These are phyloP conservation scores for Chaenocephalus aceratus DNA, from an alignment of 2,113 vertebrate species.

Conservation along the genomic window DNA sequence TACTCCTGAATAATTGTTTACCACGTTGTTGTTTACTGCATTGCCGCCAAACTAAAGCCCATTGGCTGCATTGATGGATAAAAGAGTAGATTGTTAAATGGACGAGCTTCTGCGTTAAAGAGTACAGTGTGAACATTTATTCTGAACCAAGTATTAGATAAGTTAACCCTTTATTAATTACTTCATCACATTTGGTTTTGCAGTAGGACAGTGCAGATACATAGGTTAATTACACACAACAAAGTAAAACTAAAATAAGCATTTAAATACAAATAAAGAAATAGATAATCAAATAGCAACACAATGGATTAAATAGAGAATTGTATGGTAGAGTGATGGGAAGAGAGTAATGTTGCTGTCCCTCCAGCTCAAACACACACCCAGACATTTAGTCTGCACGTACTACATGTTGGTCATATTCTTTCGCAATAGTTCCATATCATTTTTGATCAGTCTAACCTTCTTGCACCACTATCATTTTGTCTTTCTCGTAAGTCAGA, in stretches of 20 bases:
- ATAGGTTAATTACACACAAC: neutral
- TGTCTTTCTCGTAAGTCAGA: constrained; percentile 1
- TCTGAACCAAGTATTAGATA: neutral
- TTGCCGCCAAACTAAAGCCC: neutral
- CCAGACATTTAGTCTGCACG: neutral
- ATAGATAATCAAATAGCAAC: neutral
- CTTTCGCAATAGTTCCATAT: neutral
- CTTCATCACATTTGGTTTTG: neutral
- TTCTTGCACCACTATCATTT: neutral
- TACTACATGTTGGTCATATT: neutral
- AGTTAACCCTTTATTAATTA: neutral
- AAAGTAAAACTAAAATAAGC: neutral
- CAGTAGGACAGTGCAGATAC: neutral
- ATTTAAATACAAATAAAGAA: neutral
- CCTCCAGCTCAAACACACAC: too few species aligned
- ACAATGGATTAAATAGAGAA: neutral
- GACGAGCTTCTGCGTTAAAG: neutral
- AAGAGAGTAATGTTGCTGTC: too few species aligned
- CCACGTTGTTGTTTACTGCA: neutral
- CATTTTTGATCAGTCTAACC: neutral
- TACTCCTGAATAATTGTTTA: neutral
- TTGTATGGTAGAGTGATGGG: too few species aligned
- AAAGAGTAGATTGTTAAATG: too few species aligned
- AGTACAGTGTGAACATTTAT: neutral
- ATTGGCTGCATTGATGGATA: neutral